Evolutionary conservation across 2,113 vertebrate genomes (phyloP).

Genomic region (Salvelinus fontinalis): DNA sequence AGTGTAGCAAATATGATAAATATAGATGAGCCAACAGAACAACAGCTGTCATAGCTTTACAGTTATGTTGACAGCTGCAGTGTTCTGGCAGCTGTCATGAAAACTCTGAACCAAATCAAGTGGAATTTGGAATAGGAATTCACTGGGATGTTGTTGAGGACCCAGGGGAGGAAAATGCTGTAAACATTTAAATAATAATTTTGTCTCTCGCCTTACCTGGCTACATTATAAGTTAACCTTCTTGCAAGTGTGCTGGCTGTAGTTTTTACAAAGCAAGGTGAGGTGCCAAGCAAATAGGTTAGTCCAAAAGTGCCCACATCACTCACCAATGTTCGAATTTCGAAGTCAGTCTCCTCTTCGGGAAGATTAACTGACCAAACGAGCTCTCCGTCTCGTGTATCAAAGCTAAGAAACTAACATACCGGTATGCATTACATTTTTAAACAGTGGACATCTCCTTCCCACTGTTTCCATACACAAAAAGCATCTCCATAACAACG

Average conservation of each 20-base stretch:
- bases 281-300: neutral
- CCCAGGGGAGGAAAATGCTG: neutral
- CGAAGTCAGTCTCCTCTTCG: neutral
- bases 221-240: too few relatives aligned
- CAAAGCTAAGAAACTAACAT: neutral
- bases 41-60: conserved; percentile 34
- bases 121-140: neutral
- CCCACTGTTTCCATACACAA: conserved; percentile 59
- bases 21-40: conserved; percentile 52
- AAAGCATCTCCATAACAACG: conserved; percentile 56
- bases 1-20: conserved; percentile 55
- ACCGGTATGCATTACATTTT: conserved; percentile 30
- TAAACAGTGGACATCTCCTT: conserved; percentile 8
- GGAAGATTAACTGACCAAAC: too few relatives aligned
- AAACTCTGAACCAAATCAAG: neutral
- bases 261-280: too few relatives aligned
- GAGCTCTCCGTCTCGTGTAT: too few relatives aligned
- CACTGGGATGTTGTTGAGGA: neutral
- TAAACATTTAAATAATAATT: too few relatives aligned
- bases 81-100: neutral
- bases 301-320: neutral
- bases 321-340: neutral
- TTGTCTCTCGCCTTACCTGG: too few relatives aligned
- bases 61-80: neutral
- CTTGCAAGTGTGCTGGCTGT: neutral